Base-by-base conservation (phyloP, 2,888 invertebrate genomes). In the Athripsodes cinereus region DNA sequence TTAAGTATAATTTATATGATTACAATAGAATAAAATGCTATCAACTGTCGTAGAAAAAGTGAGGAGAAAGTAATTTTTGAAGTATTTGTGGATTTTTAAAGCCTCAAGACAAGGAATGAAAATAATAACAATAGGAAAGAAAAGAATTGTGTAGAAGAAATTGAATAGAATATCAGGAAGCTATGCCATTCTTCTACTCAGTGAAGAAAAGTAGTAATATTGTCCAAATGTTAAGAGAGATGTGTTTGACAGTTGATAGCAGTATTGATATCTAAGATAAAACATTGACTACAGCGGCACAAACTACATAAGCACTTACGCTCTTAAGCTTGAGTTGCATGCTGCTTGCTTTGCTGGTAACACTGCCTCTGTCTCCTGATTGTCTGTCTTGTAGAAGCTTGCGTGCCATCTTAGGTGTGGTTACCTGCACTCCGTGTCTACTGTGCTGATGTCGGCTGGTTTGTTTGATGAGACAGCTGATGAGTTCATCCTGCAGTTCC, bases 401-500 rank as follows among this genome's bases (percentile, higher is more conserved):
- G 47, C 47, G 47, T 20, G 47, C 47, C 47, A 22, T 26, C 26
- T 54, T 48, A 18, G 19, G 52, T 52, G 55, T 58, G 78, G 80
- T 81, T 84, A 88, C 92, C 88, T 92, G 92, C 79, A 92, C 90
- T 81, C 86, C 90, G 71, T 87, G 86, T 74, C 87, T 87, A 69
- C 83, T 79, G 71, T 86, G 90, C 66, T 88, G 83, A 78, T 88
- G 92, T 72, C 92, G 86, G 68, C 92, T 88, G 54, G 95, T 96
- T 81, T 97, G 96, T 69, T 92, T 90, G 66, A 94, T 88, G 66
- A 98, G 81, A 66, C 90, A 91, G 68, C 94, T 91, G 68, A 91
- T 88, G 70, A 98, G 84, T 81, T 98, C 97, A 69, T 94, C 90
- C 72, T 94, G 95, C 65, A 98, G 82, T 76, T 95, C 94, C 48